Conservation (phyloP, 2,888 invertebrate species). For the Lycocerus yunnanus region DNA sequence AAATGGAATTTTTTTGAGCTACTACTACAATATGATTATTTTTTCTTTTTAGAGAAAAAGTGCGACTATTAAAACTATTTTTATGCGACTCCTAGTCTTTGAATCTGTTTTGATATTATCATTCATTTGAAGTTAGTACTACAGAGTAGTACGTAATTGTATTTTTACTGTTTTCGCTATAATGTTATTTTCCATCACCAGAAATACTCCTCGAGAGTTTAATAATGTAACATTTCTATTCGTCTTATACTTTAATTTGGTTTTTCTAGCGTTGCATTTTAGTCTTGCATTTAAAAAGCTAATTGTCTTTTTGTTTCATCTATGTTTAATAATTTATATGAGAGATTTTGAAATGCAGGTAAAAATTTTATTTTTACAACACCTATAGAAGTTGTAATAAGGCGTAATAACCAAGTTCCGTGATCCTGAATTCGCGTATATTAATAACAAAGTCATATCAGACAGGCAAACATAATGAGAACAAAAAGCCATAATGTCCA, state of each 20-base stretch:
- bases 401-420: slow-evolving; percentile 18
- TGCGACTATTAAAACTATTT: no score
- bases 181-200: neutral
- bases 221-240: neutral
- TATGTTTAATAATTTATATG: neutral
- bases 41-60: no score
- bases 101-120: neutral
- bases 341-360: neutral
- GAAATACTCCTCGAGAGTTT: neutral
- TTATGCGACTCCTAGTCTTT: no score
- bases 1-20: no score
- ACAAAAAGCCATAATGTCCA: slow-evolving; percentile 31
- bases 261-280: no score
- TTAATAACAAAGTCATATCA: slow-evolving; percentile 30
- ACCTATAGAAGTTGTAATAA: slow-evolving; percentile 30
- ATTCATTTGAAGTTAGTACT: neutral
- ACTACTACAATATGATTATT: no score
- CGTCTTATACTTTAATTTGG: neutral
- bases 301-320: neutral
- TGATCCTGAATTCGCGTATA: slow-evolving; percentile 27
- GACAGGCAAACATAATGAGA: slow-evolving; percentile 27
- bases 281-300: no score
- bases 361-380: slow-evolving; percentile 17
- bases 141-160: no score
- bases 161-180: neutral